Evolutionary conservation across 2,113 vertebrate genomes (phyloP).

Genomic region (Labrus mixtus): DNA sequence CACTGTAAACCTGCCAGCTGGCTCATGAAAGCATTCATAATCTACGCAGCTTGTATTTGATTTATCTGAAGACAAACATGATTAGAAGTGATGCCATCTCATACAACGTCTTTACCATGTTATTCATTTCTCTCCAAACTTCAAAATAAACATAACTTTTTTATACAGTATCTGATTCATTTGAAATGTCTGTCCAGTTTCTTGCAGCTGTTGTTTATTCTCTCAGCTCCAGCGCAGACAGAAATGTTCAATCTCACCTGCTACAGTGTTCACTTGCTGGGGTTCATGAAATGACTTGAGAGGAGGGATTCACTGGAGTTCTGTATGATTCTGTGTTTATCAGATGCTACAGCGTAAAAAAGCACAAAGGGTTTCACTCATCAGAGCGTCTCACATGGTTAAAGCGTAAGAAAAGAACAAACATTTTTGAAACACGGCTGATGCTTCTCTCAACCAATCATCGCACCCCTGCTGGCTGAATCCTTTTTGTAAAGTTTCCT

Average conservation of each 20-base stretch:
- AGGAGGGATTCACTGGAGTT: constrained; percentile 3
- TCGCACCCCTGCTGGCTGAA: not conserved
- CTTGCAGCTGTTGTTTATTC: constrained; percentile 13
- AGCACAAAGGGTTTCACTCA: not conserved
- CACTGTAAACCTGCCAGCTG: constrained; percentile 34
- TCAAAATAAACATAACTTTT: constrained; percentile 70
- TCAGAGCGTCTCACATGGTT: constrained; percentile 1
- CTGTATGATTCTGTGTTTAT: constrained; percentile 13
- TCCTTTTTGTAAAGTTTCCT: not conserved
- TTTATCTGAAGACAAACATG: constrained; percentile 49
- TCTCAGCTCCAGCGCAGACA: not conserved
- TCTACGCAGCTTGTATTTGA: constrained; percentile 64
- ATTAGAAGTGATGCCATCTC: constrained; percentile 41
- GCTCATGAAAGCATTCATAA: constrained; percentile 51
- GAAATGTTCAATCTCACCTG: not conserved
- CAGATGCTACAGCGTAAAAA: constrained; percentile 13
- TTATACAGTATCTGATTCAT: constrained; percentile 74
- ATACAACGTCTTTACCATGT: constrained; percentile 63
- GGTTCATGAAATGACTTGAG: constrained; percentile 27
- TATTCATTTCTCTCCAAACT: constrained; percentile 58
- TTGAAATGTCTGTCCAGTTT: constrained; percentile 50
- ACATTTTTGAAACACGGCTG: not conserved
- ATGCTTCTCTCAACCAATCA: constrained; percentile 14
- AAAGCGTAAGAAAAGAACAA: not conserved
- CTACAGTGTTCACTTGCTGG: constrained; percentile 16